Evolutionary conservation across 1,140 invertebrate genomes (phyloP), one percentile per base, ranked within the genome.

Genomic region (Lepidurus arcticus): DNA sequence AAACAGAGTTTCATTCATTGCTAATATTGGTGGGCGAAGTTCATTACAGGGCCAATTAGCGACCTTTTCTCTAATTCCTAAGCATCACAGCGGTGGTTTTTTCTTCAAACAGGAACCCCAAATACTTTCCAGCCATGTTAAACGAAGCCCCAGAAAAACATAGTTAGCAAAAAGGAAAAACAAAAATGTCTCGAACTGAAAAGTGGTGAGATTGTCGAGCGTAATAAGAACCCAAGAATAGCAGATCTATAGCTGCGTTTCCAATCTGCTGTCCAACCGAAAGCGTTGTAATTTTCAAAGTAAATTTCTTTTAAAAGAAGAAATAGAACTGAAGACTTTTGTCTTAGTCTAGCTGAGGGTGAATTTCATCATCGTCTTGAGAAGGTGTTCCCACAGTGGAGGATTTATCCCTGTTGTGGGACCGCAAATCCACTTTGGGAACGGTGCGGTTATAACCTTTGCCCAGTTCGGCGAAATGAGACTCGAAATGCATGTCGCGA

Each of bases 401-500:
- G 6, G 53, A n/a, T 65, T 34, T 34, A 34, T 34, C 34, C 34
- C 4, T 34, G 34, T 34, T 34, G 34, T 34, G 34, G 34, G 34
- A 34, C 34, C 34, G 34, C 34, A 34, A 34, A 34, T 34, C 34
- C 34, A 34, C 34, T 34, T 34, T 34, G 34, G 34, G 34, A 34
- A 34, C 34, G 34, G 34, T 34, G 34, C 34, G 34, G 34, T 34
- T 34, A 34, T 34, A 34, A 34, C 34, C 34, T 34, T 21, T 65
- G 53, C 16, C 53, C 13, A 65, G 16, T 9, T 65, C 53, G 3
- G 6, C 53, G 21, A 11, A 65, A 65, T 65, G 53, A 9, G 53
- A 65, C 9, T 65, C 53, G 84, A 95, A 96, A 85, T 94, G 90
- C 9, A 88, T 85, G 85, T 96, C 94, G 78, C 90, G 89, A 79